Percentiles rank a stretch among this genome's conserved stretches.
These are phyloP conservation scores for Junco hyemalis DNA, from an alignment of 2,113 vertebrate genomes.

Conservation along the genomic window DNA sequence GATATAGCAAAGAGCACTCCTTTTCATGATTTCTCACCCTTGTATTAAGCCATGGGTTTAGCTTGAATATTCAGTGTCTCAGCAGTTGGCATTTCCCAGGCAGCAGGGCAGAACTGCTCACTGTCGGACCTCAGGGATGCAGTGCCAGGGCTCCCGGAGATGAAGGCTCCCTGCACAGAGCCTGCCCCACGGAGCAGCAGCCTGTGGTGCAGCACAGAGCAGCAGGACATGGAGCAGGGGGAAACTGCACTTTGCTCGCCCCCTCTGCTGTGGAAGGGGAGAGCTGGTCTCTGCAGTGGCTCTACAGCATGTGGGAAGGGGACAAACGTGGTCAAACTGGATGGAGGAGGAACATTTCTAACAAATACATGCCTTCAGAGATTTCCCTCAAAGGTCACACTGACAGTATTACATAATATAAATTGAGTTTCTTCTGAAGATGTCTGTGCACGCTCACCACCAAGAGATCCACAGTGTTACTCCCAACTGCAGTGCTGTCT, in stretches of 20 bases:
- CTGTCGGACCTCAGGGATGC: neutral
- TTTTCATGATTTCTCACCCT: neutral
- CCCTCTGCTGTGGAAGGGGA: neutral
- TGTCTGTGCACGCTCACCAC: neutral
- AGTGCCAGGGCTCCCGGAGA: neutral
- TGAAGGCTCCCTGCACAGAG: neutral
- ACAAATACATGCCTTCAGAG: neutral
- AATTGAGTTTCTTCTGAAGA: neutral
- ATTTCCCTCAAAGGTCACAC: neutral
- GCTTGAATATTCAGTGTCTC: neutral
- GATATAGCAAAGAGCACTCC: neutral
- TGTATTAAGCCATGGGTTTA: neutral
- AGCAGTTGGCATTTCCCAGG: neutral
- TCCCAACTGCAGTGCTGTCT: neutral
- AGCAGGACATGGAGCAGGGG: neutral
- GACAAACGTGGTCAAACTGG: neutral
- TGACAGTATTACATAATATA: neutral
- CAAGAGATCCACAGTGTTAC: neutral
- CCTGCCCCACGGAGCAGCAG: neutral
- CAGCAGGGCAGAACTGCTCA: neutral
- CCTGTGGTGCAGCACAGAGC: neutral
- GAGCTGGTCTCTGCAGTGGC: neutral
- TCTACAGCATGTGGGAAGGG: neutral
- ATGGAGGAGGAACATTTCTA: neutral
- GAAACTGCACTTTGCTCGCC: neutral